phyloP scores from a whole-genome alignment of 2,888 invertebrate genomes.

The Leistus spinibarbis region DNA sequence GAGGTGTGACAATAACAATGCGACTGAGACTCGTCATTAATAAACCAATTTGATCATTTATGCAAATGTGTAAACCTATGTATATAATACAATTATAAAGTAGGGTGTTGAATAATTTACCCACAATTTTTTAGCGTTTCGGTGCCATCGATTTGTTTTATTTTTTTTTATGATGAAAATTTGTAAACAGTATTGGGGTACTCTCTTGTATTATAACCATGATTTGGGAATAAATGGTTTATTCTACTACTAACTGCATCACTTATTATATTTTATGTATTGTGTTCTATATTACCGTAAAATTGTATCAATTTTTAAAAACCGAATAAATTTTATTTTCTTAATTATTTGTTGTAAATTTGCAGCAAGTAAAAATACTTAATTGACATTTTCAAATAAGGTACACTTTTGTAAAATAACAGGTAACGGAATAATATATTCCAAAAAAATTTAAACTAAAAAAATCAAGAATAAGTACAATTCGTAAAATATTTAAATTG shows the following conservation, averaged over 20 bases:
- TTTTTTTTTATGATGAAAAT: constrained; percentile 23
- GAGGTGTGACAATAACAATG: no score
- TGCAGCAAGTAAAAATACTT: not conserved
- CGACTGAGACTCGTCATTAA: no score
- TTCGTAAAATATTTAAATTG: no score
- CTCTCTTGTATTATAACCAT: constrained; percentile 25
- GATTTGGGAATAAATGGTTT: constrained; percentile 39
- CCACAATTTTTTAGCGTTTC: constrained; percentile 16
- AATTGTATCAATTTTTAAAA: not conserved
- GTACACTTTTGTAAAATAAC: no score
- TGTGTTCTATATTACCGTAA: not conserved
- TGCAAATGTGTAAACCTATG: not conserved
- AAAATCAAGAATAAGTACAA: no score
- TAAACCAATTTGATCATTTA: no score
- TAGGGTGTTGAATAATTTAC: constrained; percentile 26
- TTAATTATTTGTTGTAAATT: not conserved
- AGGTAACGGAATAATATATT: no score
- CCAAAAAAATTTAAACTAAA: no score
- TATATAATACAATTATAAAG: not conserved
- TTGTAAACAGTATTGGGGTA: constrained; percentile 8
- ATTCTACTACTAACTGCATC: constrained; percentile 14
- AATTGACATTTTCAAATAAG: no score
- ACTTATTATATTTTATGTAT: not conserved
- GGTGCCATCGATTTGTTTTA: constrained; percentile 16
- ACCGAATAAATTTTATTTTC: not conserved